Percentiles rank a stretch among this genome's conserved stretches.
Conservation (phyloP, 1,140 invertebrate genomes). For the Polypedilum vanderplanki region DNA sequence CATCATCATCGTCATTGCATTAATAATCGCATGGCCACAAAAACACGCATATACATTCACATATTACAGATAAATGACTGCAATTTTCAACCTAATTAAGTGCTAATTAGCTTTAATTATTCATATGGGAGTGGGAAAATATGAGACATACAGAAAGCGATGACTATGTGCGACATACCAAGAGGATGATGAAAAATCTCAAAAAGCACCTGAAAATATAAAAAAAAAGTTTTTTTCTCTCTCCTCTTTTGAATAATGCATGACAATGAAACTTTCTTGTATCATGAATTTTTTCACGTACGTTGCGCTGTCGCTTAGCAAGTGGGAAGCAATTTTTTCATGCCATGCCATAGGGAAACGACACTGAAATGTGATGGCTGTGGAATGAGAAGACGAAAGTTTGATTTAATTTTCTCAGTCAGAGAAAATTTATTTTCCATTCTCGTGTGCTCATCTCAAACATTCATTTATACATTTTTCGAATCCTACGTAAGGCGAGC, state of each 20-base stretch:
- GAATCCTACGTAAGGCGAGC: neutral
- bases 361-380: neutral
- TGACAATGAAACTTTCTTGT: constrained; percentile 18
- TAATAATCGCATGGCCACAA: neutral
- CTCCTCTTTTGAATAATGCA: constrained; percentile 17
- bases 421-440: neutral
- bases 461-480: neutral
- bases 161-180: too few species aligned
- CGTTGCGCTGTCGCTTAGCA: neutral
- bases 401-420: neutral
- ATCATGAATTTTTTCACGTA: constrained; percentile 19
- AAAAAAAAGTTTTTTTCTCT: neutral
- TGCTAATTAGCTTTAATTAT: constrained; percentile 19
- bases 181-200: neutral
- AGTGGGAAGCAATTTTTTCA: neutral
- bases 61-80: constrained; percentile 13
- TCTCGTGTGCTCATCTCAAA: neutral
- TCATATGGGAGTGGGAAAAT: neutral
- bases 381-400: neutral
- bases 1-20: neutral
- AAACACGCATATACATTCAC: neutral
- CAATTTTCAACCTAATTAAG: constrained; percentile 8
- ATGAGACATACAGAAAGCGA: neutral
- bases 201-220: constrained; percentile 8
- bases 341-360: neutral